Base-by-base conservation (phyloP, 2,797 vertebrate genomes). In the Eupleurogrammus muticus region DNA sequence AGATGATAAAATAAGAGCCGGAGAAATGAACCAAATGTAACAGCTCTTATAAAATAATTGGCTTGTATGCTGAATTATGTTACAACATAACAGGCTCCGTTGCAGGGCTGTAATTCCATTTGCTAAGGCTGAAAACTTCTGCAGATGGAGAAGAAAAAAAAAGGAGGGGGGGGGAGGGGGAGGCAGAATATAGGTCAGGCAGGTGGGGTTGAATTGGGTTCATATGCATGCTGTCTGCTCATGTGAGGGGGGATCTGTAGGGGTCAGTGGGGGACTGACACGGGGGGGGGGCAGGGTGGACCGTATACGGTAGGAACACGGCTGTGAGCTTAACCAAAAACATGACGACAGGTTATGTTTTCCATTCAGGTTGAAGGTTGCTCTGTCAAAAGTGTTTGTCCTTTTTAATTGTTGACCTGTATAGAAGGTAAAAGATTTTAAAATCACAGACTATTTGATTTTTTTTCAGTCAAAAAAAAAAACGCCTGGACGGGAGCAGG, bases 111-210 rank as follows among this genome's bases (percentile, higher is more conserved):
- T 57, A 48, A 75, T 55, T 69, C 70, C 52, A 56, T 75, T 75
- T 56, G 51, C 61, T 74, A 28, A 65, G 69, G 57, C 70, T 64
- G 70, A 83, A 77, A 88, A 83, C 61, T 11, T 66, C 73, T 56
- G 73, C 73, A 78, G 79, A 80, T 79, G 72, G 66, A 71, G 52
- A 61, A 68, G 63, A 53, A 56, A 54, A 59, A 74, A 66, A 59
- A 23, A 12, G 8, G 53, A 34, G 24, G 60, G 66, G 60, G 60
- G 70, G 59, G 23, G 17, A 5, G 53, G 36, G 24, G 60, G 66
- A 62, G 60, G 70, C 60, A 86, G 82, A 88, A 91, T 92, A 85
- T 89, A 91, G 91, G 90, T 92, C 93, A 92, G 64, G 83, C 89
- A 90, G 90, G 92, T 92, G 90, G 91, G 80, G 82, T 75, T 86